A percentile compares a stretch with the other conserved stretches of the same genome.
Evolutionary conservation across 2,113 vertebrate genomes (phyloP).

Genomic region (Murina feae): DNA sequence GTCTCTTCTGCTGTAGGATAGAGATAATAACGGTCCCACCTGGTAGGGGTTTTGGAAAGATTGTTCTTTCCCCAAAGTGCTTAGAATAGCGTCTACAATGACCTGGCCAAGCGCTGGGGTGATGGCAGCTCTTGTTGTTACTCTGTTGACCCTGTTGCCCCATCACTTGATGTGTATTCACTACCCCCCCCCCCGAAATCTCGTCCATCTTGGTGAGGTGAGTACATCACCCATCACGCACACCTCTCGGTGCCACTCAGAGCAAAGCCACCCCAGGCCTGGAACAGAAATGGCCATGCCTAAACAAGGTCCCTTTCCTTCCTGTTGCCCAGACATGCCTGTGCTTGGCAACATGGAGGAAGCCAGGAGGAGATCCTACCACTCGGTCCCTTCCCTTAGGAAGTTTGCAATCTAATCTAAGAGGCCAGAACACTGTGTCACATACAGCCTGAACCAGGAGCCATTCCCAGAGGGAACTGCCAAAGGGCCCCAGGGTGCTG

Average conservation of each 20-base stretch:
- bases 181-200: background rate
- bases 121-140: background rate
- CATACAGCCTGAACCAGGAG: background rate
- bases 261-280: background rate
- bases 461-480: background rate
- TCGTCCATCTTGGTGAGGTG: accelerated
- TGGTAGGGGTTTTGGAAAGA: background rate
- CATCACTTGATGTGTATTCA: background rate
- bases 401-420: slow-evolving; percentile 39
- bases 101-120: background rate
- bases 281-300: too few species aligned
- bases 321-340: background rate
- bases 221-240: background rate
- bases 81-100: background rate
- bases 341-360: background rate
- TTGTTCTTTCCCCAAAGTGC: background rate
- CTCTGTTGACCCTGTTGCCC: too few species aligned
- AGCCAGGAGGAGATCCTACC: background rate
- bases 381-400: background rate
- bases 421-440: slow-evolving; percentile 45
- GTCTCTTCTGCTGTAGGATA: background rate
- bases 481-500: background rate
- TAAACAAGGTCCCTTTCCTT: background rate
- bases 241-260: background rate
- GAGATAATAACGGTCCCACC: background rate